A percentile compares a stretch with the other conserved stretches of the same genome.
Evolutionary conservation across 1,140 invertebrate species (phyloP).

Genomic region (Drosophila littoralis): DNA sequence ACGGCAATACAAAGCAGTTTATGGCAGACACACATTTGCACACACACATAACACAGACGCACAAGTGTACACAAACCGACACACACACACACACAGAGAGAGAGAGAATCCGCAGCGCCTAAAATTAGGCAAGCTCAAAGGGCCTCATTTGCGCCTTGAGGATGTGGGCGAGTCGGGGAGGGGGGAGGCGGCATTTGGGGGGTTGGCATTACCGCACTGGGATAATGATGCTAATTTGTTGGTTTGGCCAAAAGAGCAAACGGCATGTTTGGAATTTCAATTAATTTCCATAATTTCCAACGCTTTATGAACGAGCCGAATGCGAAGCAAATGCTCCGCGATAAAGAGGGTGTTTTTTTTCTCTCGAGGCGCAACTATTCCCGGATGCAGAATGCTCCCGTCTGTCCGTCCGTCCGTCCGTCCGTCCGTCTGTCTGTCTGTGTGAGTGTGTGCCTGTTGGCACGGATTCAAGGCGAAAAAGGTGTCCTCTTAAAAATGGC

Average conservation of each 20-base stretch:
- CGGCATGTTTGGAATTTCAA: conserved; percentile 83
- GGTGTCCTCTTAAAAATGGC: neutral
- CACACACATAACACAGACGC: neutral
- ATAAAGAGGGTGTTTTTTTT: conserved; percentile 36
- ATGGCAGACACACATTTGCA: neutral
- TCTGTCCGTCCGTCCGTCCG: neutral
- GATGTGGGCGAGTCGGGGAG: neutral
- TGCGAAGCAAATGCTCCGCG: conserved; percentile 40
- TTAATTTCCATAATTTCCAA: conserved; percentile 84
- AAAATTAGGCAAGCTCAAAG: conserved; percentile 65
- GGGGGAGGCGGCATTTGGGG: too few species aligned
- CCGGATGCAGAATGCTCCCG: neutral
- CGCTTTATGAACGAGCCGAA: conserved; percentile 72
- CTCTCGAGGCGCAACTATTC: conserved; percentile 10
- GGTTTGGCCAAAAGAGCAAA: conserved; percentile 81
- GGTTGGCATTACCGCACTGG: conserved; percentile 38
- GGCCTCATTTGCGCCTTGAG: conserved; percentile 43
- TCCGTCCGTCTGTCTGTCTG: neutral
- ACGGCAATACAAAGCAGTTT: conserved; percentile 46
- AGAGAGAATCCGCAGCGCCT: conserved; percentile 40
- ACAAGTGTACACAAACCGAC: neutral
- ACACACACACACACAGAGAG: neutral
- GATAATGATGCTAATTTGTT: conserved; percentile 84
- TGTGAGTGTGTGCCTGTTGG: neutral
- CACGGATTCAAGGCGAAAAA: neutral